Evolutionary conservation across 1,140 invertebrate genomes (phyloP), one percentile per base, ranked within the genome.

Genomic region (Sycophila sp.): DNA sequence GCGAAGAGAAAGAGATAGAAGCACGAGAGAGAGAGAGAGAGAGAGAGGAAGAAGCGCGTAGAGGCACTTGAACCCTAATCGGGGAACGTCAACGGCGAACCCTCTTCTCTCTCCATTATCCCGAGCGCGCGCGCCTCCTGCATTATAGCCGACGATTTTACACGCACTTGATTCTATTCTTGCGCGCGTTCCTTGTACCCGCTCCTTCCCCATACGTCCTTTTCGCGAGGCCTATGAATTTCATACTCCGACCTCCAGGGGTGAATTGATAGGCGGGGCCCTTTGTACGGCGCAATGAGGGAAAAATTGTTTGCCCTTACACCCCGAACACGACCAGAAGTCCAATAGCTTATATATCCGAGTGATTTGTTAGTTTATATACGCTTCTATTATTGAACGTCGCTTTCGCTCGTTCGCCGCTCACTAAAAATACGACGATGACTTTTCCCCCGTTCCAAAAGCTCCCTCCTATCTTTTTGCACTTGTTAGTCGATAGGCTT

Each of bases 161-260:
- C 85, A 86, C 84, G 85, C 85, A 86, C 85, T 86, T 86, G 84
- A 86, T 82, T 86, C 85, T 81, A 83, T 85, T 85, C 84, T 83
- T 79, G 74, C 76, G 74, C 78, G 38, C 49, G 38, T 71, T 58
- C 64, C 68, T 73, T 73, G 32, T 11, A n/a, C 62, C 32, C 6
- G 19, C 11, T 36, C 19, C 40, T 36, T 49, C 17, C 34, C 22
- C 3, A 19, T 30, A 22, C 15, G n/a, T 26, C 38, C 45, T 69
- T 55, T 55, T 49, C 30, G 34, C 15, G n/a, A 7, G n/a, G 28
- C 32, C 24, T 65, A 59, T 65, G 56, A 64, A 70, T 53, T 69
- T 69, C 36, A 24, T 58, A 58, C 34, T 28, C 5, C 55, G 28
- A 5, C 22, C 55, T 11, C 30, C 19, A 2, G 17, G 11, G 19